Base-by-base conservation (phyloP, 2,888 invertebrate genomes). In the Ditula angustiorana region DNA sequence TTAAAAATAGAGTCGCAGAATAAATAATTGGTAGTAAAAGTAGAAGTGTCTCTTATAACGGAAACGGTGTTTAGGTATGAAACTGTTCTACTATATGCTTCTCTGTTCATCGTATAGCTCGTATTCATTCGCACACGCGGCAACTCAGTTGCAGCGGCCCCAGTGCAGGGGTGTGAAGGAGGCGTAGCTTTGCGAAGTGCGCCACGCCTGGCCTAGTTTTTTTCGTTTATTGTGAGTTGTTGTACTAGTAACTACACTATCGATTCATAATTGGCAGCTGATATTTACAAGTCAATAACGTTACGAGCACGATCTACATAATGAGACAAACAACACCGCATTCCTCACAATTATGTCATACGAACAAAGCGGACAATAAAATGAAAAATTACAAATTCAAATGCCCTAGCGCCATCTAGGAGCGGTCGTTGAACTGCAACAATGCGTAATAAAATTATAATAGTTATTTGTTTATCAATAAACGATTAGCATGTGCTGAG, bases 401-500 rank as follows among this genome's bases (percentile, higher is more conserved):
- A 87, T 86, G 71, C 72, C 69, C 78, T 76, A 77, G 80, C 83
- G 82, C 83, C 81, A 77, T 78, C 82, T 75, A 73, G 72, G 74
- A 70, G 2, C 61, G 66, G 64, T 64, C 64, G 28, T 53, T 57
- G 66, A 53, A 57, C 49, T 46, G 49, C 53, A 21, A 90, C 89
- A 88, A 88, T 88, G 80, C 78, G 81, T 80, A 83, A 90, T 90
- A 88, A 88, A 85, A 87, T 86, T 81, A 88, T 90, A 88, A 90
- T 86, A 75, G 87, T 87, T 88, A 88, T 89, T 90, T 88, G 90
- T 88, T 87, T 88, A 88, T 88, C 87, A 87, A 90, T 88, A 87
- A 83, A 78, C 79, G 82, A 90, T 91, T 90, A 86, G 90, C 90
- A 91, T 91, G 87, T 88, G 88, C 84, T 84, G 86, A 86, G 81